Evolutionary conservation across 2,797 vertebrate genomes (phyloP), one percentile per base, ranked within the genome.

Genomic region (Acestrorhynchus altus): DNA sequence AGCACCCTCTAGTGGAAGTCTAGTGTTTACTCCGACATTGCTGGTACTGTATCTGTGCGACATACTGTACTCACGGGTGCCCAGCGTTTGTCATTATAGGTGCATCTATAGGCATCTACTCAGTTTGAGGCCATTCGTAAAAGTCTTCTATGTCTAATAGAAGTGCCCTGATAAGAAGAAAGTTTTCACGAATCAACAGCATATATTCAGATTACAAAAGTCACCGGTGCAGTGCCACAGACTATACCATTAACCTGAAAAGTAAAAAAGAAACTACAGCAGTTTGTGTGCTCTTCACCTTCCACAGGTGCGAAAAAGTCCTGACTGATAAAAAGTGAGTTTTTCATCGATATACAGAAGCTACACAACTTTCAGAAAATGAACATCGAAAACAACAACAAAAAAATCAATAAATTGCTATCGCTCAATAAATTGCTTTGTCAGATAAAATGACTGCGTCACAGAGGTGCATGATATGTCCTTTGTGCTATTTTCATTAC

Each of bases 381-480:
- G 46, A 63, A 52, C n/a, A 52, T 7, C n/a, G 46, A 54, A 18
- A 56, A 9, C 24, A 28, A 22, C 2, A 44, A 31, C 8, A 15
- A 42, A n/a, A 24, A 64, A 69, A 47, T 63, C 46, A 80, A 76
- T 84, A 80, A 73, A 81, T n/a, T n/a, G n/a, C n/a, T n/a, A n/a
- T n/a, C 76, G 80, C 88, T 83, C 78, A 82, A 52, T 79, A 89
- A 40, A 63, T 64, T 75, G 73, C 72, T 56, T 70, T 56, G 28
- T 64, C 24, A 42, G 24, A 60, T 28, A 18, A 46, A 79, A 71
- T 2, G 42, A 47, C 69, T 15, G 26, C 12, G 31, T 35, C 8
- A 46, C 61, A 10, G 12, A 13, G 39, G 64, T 66, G 72, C 40
- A 49, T 59, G 60, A 69, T 39, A 24, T 26, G 20, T 65, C 6